Conservation (phyloP, 2,113 vertebrate species). For the Ceyx melanurus region DNA sequence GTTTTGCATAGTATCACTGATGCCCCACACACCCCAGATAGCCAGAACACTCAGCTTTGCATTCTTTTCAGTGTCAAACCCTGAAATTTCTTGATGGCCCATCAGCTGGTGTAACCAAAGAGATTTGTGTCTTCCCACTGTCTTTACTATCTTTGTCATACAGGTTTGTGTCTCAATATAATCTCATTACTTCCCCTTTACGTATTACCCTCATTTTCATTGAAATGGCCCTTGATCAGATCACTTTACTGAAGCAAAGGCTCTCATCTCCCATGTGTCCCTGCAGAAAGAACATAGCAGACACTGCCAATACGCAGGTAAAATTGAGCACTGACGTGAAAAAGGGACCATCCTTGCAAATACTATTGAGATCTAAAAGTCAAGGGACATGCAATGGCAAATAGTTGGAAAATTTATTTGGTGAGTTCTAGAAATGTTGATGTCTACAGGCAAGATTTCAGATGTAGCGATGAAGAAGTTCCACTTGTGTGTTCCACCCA, state of each 20-base stretch:
- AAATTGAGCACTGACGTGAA: neutral
- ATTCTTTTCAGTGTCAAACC: neutral
- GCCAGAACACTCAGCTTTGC: neutral
- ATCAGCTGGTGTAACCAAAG: neutral
- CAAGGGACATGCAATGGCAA: neutral
- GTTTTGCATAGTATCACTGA: neutral
- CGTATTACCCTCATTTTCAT: neutral
- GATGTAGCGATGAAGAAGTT: neutral
- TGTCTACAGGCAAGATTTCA: neutral
- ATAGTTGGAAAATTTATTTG: neutral
- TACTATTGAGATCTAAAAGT: neutral
- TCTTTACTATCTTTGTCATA: neutral
- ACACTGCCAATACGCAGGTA: neutral
- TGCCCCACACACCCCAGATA: too few relatives aligned
- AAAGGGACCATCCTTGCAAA: neutral
- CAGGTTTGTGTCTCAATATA: neutral
- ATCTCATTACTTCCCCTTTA: neutral
- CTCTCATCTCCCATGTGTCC: accelerated
- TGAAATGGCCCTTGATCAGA: neutral
- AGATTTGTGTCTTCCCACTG: neutral
- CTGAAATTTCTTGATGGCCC: neutral
- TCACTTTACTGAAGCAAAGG: neutral
- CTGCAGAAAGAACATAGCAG: neutral
- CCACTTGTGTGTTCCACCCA: neutral
- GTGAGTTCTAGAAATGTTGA: neutral